Evolutionary conservation across 2,113 vertebrate genomes (phyloP).

Genomic region (Diphyllodes magnificus): DNA sequence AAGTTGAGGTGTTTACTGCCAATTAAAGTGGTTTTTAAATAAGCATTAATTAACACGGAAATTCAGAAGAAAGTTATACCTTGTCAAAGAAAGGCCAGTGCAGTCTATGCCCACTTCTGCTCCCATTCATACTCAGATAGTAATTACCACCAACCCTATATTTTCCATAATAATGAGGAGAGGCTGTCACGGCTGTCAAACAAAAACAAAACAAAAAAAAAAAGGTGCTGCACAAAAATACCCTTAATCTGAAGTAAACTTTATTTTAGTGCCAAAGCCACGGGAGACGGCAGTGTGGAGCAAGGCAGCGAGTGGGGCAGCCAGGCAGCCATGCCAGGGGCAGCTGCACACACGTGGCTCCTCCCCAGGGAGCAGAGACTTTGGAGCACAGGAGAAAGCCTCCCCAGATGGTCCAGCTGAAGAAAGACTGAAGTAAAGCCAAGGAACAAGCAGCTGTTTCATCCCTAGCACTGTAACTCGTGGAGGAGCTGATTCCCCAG

Average conservation of each 20-base stretch:
- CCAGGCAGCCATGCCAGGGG: background rate
- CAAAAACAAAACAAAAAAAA: constrained; percentile 67
- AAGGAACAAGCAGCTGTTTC: background rate
- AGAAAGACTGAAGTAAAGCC: background rate
- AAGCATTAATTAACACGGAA: constrained; percentile 89
- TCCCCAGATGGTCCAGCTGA: background rate
- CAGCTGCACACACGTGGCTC: background rate
- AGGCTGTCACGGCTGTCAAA: constrained; percentile 84
- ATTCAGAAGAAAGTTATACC: constrained; percentile 89
- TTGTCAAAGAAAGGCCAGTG: constrained; percentile 88
- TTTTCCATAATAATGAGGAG: constrained; percentile 92
- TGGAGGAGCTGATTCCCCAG: background rate
- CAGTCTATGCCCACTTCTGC: constrained; percentile 83
- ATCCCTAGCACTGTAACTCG: accelerated
- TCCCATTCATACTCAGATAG: constrained; percentile 85
- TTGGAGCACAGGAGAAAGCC: background rate
- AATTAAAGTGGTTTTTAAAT: constrained; percentile 87
- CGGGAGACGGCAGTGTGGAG: background rate
- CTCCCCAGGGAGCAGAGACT: background rate
- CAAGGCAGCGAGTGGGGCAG: background rate
- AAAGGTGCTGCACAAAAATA: constrained; percentile 66
- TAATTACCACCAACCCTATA: constrained; percentile 92
- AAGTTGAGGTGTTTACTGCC: constrained; percentile 91
- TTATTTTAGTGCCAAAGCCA: constrained; percentile 8
- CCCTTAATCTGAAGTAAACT: constrained; percentile 73